Base-by-base conservation (phyloP, 2,797 vertebrate species). In the Myioborus melanocephalus region DNA sequence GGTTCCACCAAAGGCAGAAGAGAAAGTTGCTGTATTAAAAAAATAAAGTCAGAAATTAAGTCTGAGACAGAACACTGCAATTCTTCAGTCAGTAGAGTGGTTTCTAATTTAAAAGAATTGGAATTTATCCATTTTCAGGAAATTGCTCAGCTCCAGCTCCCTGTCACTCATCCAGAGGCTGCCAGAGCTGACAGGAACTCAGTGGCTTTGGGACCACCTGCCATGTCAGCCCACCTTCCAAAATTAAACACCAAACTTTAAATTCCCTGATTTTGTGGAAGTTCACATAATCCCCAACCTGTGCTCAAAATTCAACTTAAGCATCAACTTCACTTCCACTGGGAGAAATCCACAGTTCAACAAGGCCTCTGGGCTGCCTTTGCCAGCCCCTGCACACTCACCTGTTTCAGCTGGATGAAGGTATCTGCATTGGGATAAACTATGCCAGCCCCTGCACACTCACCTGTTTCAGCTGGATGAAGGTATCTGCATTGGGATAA, bases 1-100 rank as follows among this genome's bases (percentile, higher is more conserved):
- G 99, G 99, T 98, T 99, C 99, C 99, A 99, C 99, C 96, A 99
- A 98, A 94, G 99, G 99, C 95, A 99, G 98, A 94, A 99, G 98
- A 96, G 99, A 99, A 91, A 99, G 98, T 93, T 99, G 99, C 99
- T 99, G 93, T 89, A 97, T 94, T 90, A 78, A 85, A 84, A 82
- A 87, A 65, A 39, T 79, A 20, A 28, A 21, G 10, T 61, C 65
- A 96, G 55, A 90, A 92, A 96, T 82, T 73, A 94, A 70, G 47
- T 34, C 6, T 55, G 83, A 93, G 57, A 80, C 3, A 50, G 14
- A 69, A 84, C 37, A 73, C 0, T 18, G 61, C 27, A 73, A 35
- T 52, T 37, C 34, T 73, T 34, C 47, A 47, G 24, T 35, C 70
- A 82, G 19, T 2, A 44, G n/a, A 68, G 34, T 30, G 39, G 18